Evolutionary conservation across 2,888 invertebrate species (phyloP).

Genomic region (Miltochrista miniata): DNA sequence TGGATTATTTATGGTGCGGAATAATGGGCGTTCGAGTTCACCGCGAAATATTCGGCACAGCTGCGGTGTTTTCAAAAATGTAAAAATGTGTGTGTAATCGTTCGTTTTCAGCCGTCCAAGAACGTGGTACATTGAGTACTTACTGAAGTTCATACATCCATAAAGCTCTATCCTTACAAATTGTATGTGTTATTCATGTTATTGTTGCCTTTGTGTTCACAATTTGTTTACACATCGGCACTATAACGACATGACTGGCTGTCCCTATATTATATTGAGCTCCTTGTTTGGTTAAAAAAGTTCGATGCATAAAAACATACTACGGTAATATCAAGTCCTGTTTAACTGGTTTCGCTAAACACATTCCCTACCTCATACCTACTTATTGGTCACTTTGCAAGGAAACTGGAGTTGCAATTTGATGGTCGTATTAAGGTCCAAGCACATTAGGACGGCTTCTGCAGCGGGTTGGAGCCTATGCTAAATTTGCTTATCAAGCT

Average conservation of each 20-base stretch:
- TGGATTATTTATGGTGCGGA: slow-evolving; percentile 77
- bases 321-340: slow-evolving; percentile 59
- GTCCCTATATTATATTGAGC: slow-evolving; percentile 51
- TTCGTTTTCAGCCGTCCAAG: slow-evolving; percentile 36
- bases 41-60: slow-evolving; percentile 62
- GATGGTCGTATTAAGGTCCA: slow-evolving; percentile 23
- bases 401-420: slow-evolving; percentile 38
- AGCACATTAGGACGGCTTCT: slow-evolving; percentile 3
- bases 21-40: slow-evolving; percentile 67
- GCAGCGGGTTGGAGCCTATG: too few species aligned
- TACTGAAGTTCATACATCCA: slow-evolving; percentile 17
- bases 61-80: slow-evolving; percentile 58
- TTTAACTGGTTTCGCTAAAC: slow-evolving; percentile 59
- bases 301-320: slow-evolving; percentile 60
- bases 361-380: slow-evolving; percentile 38
- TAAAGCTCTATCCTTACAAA: slow-evolving; percentile 37
- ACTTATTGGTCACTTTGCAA: slow-evolving; percentile 41
- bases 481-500: too few species aligned
- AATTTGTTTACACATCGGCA: slow-evolving; percentile 37
- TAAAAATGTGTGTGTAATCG: slow-evolving; percentile 24
- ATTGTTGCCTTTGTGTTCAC: slow-evolving; percentile 44
- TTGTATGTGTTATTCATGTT: slow-evolving; percentile 31
- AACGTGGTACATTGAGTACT: slow-evolving; percentile 17
- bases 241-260: slow-evolving; percentile 62
- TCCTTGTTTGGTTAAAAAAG: slow-evolving; percentile 65